Percentiles rank a stretch among this genome's conserved stretches.
These are phyloP conservation scores for Lymantria dispar DNA, from an alignment of 2,888 invertebrate species.

Conservation along the genomic window DNA sequence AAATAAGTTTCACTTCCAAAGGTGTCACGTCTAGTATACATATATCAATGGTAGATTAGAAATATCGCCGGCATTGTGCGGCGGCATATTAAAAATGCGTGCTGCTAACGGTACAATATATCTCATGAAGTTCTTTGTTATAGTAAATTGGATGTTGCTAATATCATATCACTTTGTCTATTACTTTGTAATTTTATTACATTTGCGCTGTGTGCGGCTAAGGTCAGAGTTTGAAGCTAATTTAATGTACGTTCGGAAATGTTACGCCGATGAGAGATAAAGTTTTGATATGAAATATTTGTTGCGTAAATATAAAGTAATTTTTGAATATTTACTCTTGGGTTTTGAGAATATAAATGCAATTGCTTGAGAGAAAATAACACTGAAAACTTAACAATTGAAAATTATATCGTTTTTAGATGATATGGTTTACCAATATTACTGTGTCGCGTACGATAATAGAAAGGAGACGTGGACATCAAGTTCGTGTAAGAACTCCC, in stretches of 20 bases:
- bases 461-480: no score
- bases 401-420: no score
- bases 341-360: no score
- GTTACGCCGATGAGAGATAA: slow-evolving; percentile 8
- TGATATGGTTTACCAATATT: no score
- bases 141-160: slow-evolving; percentile 31
- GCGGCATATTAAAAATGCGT: slow-evolving; percentile 35
- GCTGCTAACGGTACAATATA: slow-evolving; percentile 29
- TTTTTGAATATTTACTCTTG: neutral
- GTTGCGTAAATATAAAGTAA: neutral
- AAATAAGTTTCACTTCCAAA: no score
- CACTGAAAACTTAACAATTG: no score
- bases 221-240: slow-evolving; percentile 18
- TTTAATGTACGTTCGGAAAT: slow-evolving; percentile 6
- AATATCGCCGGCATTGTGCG: slow-evolving; percentile 31
- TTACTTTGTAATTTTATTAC: slow-evolving; percentile 20
- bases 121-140: slow-evolving; percentile 32
- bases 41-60: slow-evolving; percentile 9
- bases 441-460: no score
- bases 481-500: no score
- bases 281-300: neutral
- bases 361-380: no score
- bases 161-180: slow-evolving; percentile 23
- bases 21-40: slow-evolving; percentile 14
- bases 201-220: slow-evolving; percentile 14